Conservation (phyloP, 2,113 vertebrate species). For the Numenius arquata region DNA sequence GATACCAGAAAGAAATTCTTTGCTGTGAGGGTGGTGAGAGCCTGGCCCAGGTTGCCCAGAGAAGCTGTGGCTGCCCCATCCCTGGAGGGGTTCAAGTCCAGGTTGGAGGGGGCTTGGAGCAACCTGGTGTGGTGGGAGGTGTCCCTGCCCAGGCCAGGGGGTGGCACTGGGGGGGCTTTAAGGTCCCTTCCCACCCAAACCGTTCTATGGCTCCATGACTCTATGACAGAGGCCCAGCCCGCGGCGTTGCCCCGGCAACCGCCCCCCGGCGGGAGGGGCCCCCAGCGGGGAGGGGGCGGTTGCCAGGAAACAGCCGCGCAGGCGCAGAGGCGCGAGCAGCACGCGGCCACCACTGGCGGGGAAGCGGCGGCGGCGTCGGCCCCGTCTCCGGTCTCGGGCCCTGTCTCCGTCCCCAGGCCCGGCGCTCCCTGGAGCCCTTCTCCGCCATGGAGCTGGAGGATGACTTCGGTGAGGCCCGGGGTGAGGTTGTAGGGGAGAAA, state of each 20-base stretch:
- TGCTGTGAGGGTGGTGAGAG: no score
- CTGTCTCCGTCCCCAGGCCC: no score
- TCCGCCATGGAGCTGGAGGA: background rate
- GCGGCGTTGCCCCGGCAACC: background rate
- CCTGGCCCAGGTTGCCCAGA: no score
- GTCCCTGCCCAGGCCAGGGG: no score
- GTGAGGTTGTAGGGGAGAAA: background rate
- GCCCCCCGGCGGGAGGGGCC: background rate
- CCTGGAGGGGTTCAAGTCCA: no score
- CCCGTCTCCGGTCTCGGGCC: accelerated
- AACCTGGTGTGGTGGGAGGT: no score
- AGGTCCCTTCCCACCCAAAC: no score
- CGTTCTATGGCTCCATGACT: no score
- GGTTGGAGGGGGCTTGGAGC: no score
- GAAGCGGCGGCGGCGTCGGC: accelerated
- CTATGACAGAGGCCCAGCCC: accelerated
- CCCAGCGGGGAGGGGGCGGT: background rate
- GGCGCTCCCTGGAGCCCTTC: accelerated
- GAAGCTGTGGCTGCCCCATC: no score
- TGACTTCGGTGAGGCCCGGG: background rate
- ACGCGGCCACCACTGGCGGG: accelerated
- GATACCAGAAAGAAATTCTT: no score
- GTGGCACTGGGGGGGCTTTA: no score
- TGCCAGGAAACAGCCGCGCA: background rate
- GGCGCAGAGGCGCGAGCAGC: background rate